Percentiles rank a stretch among this genome's conserved stretches.
Conservation (phyloP, 2,113 vertebrate genomes). For the Oplegnathus fasciatus region DNA sequence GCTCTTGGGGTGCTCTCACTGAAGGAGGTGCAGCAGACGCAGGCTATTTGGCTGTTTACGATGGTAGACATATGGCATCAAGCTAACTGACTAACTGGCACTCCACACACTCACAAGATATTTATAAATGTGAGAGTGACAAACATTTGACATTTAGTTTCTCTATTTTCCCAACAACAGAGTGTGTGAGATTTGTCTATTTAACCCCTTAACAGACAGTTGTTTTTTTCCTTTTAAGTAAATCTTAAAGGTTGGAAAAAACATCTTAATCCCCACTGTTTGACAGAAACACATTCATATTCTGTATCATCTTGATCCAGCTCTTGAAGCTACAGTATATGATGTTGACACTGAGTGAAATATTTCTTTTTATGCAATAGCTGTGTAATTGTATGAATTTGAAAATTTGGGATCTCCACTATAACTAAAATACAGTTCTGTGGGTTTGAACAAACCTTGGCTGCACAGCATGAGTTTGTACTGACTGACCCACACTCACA, state of each 20-base stretch:
- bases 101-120: not conserved
- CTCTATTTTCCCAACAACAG: not conserved
- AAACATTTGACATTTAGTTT: not conserved
- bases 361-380: no score
- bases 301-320: no score
- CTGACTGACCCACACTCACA: not conserved
- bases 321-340: no score
- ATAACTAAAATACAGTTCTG: not conserved
- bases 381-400: no score
- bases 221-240: not conserved
- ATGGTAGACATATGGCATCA: conserved; percentile 17
- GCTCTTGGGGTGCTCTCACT: not conserved
- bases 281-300: no score
- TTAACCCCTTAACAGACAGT: not conserved
- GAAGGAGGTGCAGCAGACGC: conserved; percentile 7
- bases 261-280: no score
- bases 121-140: conserved; percentile 14
- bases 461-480: not conserved
- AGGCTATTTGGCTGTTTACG: conserved; percentile 10
- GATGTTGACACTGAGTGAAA: no score
- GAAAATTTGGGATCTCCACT: no score
- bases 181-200: not conserved
- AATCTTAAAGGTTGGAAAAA: not conserved
- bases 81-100: not conserved
- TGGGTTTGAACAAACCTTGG: not conserved